These are phyloP conservation scores for Pseudotriccus pelzelni DNA, from an alignment of 2,797 vertebrate species.

Conservation along the genomic window DNA sequence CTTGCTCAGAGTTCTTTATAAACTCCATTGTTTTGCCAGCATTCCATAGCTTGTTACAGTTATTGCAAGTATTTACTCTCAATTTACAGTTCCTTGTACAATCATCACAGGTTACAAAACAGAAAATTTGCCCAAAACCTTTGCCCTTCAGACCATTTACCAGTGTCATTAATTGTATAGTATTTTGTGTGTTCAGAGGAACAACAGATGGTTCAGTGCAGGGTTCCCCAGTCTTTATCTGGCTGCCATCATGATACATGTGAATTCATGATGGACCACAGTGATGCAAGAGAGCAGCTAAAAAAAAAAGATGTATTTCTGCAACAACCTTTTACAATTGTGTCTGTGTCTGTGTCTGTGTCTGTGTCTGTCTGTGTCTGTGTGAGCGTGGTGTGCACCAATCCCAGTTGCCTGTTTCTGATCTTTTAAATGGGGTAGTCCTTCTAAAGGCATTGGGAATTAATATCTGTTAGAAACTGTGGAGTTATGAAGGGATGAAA, in stretches of 20 bases:
- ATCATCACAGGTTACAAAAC: neutral
- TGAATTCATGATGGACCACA: neutral
- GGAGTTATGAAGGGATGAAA: neutral
- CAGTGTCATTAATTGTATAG: neutral
- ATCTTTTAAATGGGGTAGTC: neutral
- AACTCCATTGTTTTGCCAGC: neutral
- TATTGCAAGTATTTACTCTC: neutral
- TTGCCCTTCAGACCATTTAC: neutral
- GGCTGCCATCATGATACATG: neutral
- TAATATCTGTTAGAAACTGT: neutral
- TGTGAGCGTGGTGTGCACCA: fast-evolving
- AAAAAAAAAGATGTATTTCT: neutral
- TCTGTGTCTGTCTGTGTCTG: no score
- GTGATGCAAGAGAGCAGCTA: neutral
- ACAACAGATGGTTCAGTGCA: neutral
- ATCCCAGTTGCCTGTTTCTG: neutral
- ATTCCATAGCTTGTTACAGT: neutral
- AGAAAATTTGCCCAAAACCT: neutral
- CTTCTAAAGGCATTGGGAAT: neutral
- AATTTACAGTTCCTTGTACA: neutral
- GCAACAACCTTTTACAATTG: neutral
- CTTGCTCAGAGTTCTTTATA: neutral
- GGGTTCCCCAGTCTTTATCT: neutral
- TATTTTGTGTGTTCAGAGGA: neutral
- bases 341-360: no score